These are phyloP conservation scores for Rhagologus leucostigma DNA, from an alignment of 2,113 vertebrate species.

Conservation along the genomic window DNA sequence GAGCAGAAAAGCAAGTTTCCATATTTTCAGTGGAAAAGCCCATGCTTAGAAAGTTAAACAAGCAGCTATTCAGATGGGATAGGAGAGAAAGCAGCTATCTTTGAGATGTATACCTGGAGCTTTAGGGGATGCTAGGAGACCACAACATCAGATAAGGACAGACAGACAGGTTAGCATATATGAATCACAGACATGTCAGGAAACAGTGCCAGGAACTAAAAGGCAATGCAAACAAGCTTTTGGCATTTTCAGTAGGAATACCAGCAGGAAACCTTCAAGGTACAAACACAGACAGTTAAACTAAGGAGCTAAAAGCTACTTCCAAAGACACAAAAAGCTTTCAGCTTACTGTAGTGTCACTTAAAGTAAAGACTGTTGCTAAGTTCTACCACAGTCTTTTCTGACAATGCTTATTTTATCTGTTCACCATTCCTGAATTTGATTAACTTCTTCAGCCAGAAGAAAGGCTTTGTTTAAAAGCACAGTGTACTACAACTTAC, in stretches of 20 bases:
- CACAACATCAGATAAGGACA: background rate
- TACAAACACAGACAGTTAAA: background rate
- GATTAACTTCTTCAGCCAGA: background rate
- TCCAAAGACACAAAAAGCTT: background rate
- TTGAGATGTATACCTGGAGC: background rate
- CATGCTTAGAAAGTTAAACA: background rate
- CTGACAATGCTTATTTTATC: background rate
- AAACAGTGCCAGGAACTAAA: background rate
- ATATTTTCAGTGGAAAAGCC: background rate
- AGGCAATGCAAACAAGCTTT: background rate
- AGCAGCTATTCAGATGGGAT: background rate
- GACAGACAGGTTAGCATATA: background rate
- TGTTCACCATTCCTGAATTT: background rate
- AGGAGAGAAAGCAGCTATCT: background rate
- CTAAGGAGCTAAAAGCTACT: background rate
- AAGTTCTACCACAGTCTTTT: background rate
- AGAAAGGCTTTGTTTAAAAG: background rate
- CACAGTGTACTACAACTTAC: background rate
- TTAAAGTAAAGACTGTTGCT: background rate
- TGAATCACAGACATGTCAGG: background rate
- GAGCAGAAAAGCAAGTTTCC: background rate
- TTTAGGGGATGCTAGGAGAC: background rate
- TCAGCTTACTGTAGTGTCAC: background rate
- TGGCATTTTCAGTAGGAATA: constrained; percentile 2
- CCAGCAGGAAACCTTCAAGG: background rate